These are phyloP conservation scores for Glyphotaelius pellucidus DNA, from an alignment of 2,888 invertebrate species.

Conservation along the genomic window DNA sequence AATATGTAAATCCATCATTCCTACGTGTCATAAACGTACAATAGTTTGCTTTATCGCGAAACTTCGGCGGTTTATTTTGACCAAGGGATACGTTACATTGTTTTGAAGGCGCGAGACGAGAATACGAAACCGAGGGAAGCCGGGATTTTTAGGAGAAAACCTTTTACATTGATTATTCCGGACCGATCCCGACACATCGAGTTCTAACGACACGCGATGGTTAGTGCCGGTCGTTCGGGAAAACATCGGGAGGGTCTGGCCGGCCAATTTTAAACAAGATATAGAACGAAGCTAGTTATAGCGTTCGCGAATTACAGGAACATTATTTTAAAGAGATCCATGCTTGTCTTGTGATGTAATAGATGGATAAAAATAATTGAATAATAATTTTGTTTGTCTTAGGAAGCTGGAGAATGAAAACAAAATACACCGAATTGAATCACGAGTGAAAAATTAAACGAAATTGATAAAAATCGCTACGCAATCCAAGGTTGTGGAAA, in stretches of 20 bases:
- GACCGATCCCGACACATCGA: slow-evolving; percentile 27
- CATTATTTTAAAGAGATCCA: too few relatives aligned
- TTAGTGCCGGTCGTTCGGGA: background rate
- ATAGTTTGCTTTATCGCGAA: background rate
- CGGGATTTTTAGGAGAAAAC: background rate
- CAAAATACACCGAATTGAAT: too few relatives aligned
- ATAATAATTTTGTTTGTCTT: too few relatives aligned
- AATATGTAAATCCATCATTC: slow-evolving; percentile 11
- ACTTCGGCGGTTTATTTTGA: slow-evolving; percentile 24
- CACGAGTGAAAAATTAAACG: too few relatives aligned
- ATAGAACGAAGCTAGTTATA: background rate
- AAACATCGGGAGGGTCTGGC: background rate
- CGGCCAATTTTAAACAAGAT: background rate
- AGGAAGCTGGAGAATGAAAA: too few relatives aligned
- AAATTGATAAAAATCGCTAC: too few relatives aligned
- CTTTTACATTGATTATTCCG: slow-evolving; percentile 28
- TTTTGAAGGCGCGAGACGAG: background rate
- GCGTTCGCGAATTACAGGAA: background rate
- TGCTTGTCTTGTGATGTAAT: too few relatives aligned
- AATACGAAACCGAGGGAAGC: background rate
- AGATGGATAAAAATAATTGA: too few relatives aligned
- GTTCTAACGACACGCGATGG: background rate
- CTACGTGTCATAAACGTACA: slow-evolving; percentile 13
- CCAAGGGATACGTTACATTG: background rate
- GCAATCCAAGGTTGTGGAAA: too few relatives aligned